Conservation (phyloP, 2,113 vertebrate species). For the Trochalopteron elliotii region DNA sequence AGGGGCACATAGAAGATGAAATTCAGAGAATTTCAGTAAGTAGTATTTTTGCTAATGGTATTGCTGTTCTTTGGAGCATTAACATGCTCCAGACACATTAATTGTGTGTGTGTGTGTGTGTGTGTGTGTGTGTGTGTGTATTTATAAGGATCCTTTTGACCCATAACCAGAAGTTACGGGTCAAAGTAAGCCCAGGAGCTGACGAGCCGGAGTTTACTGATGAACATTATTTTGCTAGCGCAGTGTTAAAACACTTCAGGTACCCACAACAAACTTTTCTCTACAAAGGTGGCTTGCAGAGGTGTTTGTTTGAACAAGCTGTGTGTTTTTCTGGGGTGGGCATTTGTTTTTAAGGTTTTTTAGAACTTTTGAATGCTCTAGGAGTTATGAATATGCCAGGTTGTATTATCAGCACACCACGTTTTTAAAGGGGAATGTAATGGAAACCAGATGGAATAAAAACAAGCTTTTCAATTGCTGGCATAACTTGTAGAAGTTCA, state of each 20-base stretch:
- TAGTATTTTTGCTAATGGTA: not conserved
- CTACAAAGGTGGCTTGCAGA: not conserved
- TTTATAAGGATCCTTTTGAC: not conserved
- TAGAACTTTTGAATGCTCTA: not conserved
- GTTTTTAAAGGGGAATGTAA: not conserved
- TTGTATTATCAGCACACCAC: not conserved
- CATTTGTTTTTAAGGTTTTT: not conserved
- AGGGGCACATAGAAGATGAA: slow-evolving; percentile 63
- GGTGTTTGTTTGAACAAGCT: not conserved
- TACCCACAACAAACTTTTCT: not conserved
- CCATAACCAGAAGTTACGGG: too few relatives aligned
- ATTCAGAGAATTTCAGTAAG: slow-evolving; percentile 71
- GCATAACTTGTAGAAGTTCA: not conserved
- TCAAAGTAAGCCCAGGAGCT: not conserved
- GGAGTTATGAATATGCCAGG: not conserved
- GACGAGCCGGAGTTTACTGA: not conserved
- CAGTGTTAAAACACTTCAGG: not conserved
- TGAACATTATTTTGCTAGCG: not conserved
- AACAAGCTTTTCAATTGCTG: fast-evolving
- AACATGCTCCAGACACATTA: not conserved
- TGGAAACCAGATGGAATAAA: not conserved
- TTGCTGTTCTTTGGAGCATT: not conserved
- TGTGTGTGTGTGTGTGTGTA: not conserved
- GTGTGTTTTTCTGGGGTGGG: not conserved
- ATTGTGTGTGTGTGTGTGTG: not conserved